phyloP scores from a whole-genome alignment of 2,888 invertebrate species.

The Liposcelis brunnea region DNA sequence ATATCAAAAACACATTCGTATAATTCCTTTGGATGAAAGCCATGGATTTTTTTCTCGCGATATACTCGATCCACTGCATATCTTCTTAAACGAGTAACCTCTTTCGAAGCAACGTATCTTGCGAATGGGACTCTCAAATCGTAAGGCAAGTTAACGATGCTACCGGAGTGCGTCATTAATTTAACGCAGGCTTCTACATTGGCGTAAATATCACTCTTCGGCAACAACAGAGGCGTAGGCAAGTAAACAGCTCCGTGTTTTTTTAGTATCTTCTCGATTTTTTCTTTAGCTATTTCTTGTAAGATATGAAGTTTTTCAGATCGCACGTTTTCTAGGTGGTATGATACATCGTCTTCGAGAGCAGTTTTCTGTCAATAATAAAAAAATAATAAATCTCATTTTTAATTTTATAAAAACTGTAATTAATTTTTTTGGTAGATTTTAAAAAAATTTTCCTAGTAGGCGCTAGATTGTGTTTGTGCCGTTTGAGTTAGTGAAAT shows the following conservation, averaged over 20 bases:
- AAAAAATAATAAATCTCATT: constrained; percentile 4
- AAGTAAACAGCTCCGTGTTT: constrained; percentile 66
- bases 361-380: constrained; percentile 32
- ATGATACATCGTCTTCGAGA: constrained; percentile 60
- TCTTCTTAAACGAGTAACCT: constrained; percentile 58
- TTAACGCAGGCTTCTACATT: constrained; percentile 46
- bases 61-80: constrained; percentile 78
- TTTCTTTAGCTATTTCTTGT: constrained; percentile 26
- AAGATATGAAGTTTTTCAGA: constrained; percentile 23
- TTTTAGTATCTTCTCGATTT: constrained; percentile 38
- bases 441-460: too few species aligned
- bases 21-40: constrained; percentile 76
- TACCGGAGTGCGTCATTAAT: constrained; percentile 75
- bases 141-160: constrained; percentile 66
- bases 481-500: too few species aligned
- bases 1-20: constrained; percentile 90
- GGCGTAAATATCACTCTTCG: constrained; percentile 44
- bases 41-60: constrained; percentile 55
- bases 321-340: constrained; percentile 9
- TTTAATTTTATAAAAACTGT: not conserved
- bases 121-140: constrained; percentile 70
- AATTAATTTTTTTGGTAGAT: too few species aligned
- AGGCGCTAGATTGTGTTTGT: too few species aligned
- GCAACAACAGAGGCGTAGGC: constrained; percentile 63
- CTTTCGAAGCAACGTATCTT: constrained; percentile 60